Conservation (phyloP, 2,113 vertebrate species). For the Forbesichthys agassizii region DNA sequence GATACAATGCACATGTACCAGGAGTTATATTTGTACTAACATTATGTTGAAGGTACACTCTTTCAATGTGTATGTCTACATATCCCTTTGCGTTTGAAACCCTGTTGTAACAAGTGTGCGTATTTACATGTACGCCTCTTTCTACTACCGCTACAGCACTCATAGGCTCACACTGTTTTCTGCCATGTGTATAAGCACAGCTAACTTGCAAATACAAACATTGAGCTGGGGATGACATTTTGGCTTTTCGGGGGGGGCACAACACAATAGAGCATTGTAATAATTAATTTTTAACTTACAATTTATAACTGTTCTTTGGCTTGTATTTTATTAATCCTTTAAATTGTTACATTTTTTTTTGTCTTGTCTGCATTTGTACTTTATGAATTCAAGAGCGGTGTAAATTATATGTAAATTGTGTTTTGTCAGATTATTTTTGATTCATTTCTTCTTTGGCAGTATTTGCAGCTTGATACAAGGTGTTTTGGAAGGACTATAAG, state of each 20-base stretch:
- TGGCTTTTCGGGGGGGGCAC: no score
- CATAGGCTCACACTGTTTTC: not conserved
- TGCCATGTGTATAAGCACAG: no score
- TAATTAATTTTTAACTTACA: constrained; percentile 8
- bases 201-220: no score
- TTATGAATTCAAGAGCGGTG: constrained; percentile 36
- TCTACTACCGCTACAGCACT: not conserved
- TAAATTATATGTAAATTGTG: constrained; percentile 59
- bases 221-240: no score
- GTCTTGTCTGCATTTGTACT: constrained; percentile 29
- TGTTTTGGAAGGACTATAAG: constrained; percentile 24
- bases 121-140: not conserved
- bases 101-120: not conserved
- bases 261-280: not conserved
- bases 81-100: not conserved
- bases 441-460: constrained; percentile 46
- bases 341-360: constrained; percentile 26
- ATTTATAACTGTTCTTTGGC: constrained; percentile 17
- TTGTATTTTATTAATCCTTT: constrained; percentile 21
- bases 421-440: constrained; percentile 49
- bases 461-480: constrained; percentile 47
- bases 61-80: not conserved
- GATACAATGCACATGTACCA: constrained; percentile 23
- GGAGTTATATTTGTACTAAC: constrained; percentile 25
- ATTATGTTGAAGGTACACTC: constrained; percentile 13